Evolutionary conservation across 2,888 invertebrate genomes (phyloP), one percentile per base, ranked within the genome.

Genomic region (Epistrophe grossulariae): DNA sequence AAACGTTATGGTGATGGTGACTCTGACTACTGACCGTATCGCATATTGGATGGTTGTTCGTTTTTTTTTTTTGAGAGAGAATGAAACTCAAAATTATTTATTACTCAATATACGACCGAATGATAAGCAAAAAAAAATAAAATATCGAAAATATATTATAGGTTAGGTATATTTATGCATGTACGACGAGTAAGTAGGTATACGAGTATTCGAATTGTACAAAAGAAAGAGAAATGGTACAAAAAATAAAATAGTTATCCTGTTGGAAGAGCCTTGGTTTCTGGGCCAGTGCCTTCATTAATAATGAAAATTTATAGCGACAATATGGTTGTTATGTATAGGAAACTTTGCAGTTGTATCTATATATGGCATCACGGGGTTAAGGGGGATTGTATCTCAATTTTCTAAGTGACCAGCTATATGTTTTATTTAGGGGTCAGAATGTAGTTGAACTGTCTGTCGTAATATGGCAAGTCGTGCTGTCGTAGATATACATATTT

Each of bases 221-320:
- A n/a, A 78, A 31, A n/a, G 68, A 35, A 55, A 48, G 40, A 45
- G 40, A 45, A n/a, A 24, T 24, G 17, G 52, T 13, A 52, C 24
- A 59, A 10, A 28, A 66, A 24, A 24, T 2, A 19, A 62, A 19
- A 66, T 60, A 71, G 62, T 57, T 68, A 31, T 19, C 15, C 62
- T 62, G 64, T 68, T 60, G 40, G 45, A 55, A 52, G 35, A 62
- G 40, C 43, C 70, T 70, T 74, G 70, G 50, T 60, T 84, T 84
- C 81, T 77, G 77, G 81, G 48, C 77, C 77, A 81, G 81, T 81
- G 84, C 77, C 81, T 84, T 84, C 77, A 81, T 84, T 84, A 84
- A 84, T 81, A 84, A 84, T 81, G 81, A 84, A 70, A 84, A 84
- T 81, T 81, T 84, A 84, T 81, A 78, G 81, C 77, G 81, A 84